Base-by-base conservation (phyloP, 2,113 vertebrate genomes). In the Gavia stellata region DNA sequence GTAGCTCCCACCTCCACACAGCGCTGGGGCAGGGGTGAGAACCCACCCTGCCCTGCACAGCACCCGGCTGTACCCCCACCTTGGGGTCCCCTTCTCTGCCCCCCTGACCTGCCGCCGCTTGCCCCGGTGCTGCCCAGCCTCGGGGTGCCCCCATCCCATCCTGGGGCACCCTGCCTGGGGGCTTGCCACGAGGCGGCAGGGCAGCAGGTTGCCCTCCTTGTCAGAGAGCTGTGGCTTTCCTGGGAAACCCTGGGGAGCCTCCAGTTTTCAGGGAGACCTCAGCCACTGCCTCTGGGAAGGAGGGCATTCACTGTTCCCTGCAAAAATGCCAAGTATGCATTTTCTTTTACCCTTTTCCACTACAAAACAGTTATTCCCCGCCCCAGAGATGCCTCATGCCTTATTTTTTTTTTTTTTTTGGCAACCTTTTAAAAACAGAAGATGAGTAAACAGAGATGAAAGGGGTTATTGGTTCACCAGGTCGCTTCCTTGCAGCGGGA, bases 1-100 rank as follows among this genome's bases (percentile, higher is more conserved):
- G 70, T 28, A 49, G 29, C 21, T 77, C 21, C 53, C 23, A 36
- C 26, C 15, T 26, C 47, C 28, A 23, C 0, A 3, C 44, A 65
- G 58, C 6, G 4, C 52, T 7, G 17, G 20, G 23, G 10, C 52
- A 50, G 62, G 8, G 10, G 47, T 47, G 72, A 91, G 67, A 86
- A 65, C 49, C 36, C 62, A 24, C 34, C n/a, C 56, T 68, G 71
- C n/a, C 33, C 58, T 18, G 42, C 42, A 44, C 23, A 62, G 40
- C 2, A 4, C 16, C 36, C 0, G 0, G 12, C 42, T 3, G 0
- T 44, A 26, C 4, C 20, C 24, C 11, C 21, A 40, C 24, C 68
- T 90, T 0, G 0, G 14, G 14, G 16, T 58, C 25, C 47, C 36
- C n/a, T 44, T 44, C 49, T 40, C 47, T 53, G 24, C 3, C 11